Evolutionary conservation across 2,113 vertebrate species (phyloP).

Genomic region (Morone saxatilis): DNA sequence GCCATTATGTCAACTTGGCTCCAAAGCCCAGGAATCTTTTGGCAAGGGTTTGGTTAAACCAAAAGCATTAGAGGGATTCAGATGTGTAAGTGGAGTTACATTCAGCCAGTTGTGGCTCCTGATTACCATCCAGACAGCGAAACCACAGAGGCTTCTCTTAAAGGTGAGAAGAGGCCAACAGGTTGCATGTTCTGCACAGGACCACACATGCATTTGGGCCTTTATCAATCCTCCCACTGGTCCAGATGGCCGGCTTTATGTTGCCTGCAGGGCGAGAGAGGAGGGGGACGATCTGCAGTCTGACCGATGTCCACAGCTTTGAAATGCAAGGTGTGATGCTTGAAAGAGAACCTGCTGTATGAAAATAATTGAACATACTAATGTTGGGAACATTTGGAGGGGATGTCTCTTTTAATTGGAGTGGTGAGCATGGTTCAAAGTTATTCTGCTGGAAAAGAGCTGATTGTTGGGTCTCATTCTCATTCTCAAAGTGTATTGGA

Average conservation of each 20-base stretch:
- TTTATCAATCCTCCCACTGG: neutral
- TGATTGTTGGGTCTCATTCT: too few species aligned
- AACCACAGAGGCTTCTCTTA: neutral
- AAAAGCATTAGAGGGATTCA: too few species aligned
- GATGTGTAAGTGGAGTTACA: too few species aligned
- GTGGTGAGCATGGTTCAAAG: neutral
- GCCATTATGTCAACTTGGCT: too few species aligned
- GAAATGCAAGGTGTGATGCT: neutral
- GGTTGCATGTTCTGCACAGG: neutral
- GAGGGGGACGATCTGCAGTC: neutral
- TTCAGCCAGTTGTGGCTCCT: too few species aligned
- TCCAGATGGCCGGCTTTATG: slow-evolving; percentile 7
- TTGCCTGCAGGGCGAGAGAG: neutral
- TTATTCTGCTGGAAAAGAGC: neutral
- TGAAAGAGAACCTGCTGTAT: neutral
- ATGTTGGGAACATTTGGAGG: neutral
- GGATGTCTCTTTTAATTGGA: neutral
- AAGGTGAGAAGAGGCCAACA: neutral
- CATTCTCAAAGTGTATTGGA: too few species aligned
- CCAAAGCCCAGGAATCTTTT: too few species aligned
- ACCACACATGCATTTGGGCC: slow-evolving; percentile 1
- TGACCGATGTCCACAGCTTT: neutral
- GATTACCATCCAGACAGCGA: neutral
- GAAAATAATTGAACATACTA: neutral
- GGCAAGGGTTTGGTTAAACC: too few species aligned